Percentiles rank a stretch among this genome's conserved stretches.
These are phyloP conservation scores for Brachirus orientalis DNA, from an alignment of 2,113 vertebrate species.

Conservation along the genomic window DNA sequence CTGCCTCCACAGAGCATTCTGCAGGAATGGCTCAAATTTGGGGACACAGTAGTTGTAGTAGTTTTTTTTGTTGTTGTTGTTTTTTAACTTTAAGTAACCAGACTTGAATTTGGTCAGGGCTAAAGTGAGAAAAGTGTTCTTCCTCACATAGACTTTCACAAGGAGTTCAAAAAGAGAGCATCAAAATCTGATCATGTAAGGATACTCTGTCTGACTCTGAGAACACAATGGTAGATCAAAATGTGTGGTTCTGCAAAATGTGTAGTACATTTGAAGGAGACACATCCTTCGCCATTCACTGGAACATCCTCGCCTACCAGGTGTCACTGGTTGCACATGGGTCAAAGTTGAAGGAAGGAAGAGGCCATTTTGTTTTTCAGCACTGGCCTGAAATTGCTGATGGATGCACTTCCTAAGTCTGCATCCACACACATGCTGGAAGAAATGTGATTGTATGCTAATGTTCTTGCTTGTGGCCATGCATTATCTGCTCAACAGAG, in stretches of 20 bases:
- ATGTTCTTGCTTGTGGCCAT: slow-evolving; percentile 68
- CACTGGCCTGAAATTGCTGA: slow-evolving; percentile 69
- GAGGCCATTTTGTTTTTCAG: slow-evolving; percentile 74
- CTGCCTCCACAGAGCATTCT: neutral
- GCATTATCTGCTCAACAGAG: slow-evolving; percentile 75
- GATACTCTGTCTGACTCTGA: too few relatives aligned
- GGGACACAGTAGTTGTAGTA: neutral
- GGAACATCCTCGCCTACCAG: slow-evolving; percentile 69
- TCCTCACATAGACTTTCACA: slow-evolving; percentile 80
- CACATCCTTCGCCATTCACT: slow-evolving; percentile 27
- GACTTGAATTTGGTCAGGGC: slow-evolving; percentile 80
- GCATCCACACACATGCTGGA: slow-evolving; percentile 48
- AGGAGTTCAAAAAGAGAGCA: too few relatives aligned
- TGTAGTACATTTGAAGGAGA: slow-evolving; percentile 32
- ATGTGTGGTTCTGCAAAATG: slow-evolving; percentile 35
- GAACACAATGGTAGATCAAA: too few relatives aligned
- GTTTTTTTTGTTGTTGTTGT: neutral
- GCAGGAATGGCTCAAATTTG: neutral
- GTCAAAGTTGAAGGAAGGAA: slow-evolving; percentile 78
- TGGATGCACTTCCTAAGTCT: slow-evolving; percentile 70
- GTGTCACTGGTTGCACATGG: slow-evolving; percentile 55
- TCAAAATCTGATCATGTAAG: slow-evolving; percentile 32
- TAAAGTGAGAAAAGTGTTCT: slow-evolving; percentile 68
- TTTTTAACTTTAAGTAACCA: slow-evolving; percentile 19
- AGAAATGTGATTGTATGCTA: slow-evolving; percentile 69